Evolutionary conservation across 2,888 invertebrate species (phyloP).

Genomic region (Melinopterus prodromus): DNA sequence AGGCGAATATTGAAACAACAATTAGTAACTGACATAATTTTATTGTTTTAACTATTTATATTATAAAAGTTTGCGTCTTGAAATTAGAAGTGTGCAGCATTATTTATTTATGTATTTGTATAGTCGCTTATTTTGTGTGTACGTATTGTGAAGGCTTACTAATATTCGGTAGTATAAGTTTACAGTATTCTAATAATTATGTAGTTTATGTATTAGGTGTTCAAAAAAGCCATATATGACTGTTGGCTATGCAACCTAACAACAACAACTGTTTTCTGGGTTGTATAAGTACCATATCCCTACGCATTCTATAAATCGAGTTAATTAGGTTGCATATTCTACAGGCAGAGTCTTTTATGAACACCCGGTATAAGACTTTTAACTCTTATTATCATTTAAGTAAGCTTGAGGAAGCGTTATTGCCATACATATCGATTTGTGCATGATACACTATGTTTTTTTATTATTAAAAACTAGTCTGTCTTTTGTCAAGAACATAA

Average conservation of each 20-base stretch:
- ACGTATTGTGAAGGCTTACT: conserved; percentile 44
- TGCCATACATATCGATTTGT: conserved; percentile 38
- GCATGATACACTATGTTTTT: conserved; percentile 31
- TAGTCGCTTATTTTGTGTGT: conserved; percentile 31
- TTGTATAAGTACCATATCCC: neutral
- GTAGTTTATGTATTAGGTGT: neutral
- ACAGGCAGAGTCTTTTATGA: too few species aligned
- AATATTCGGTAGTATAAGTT: conserved; percentile 22
- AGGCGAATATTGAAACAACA: neutral
- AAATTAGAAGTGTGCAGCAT: conserved; percentile 32
- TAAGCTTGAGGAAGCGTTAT: conserved; percentile 37
- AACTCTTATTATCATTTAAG: conserved; percentile 28
- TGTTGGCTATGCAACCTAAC: neutral
- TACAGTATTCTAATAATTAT: neutral
- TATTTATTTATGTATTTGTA: conserved; percentile 18
- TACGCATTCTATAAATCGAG: conserved; percentile 28
- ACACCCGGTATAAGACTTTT: neutral
- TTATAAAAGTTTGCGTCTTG: conserved; percentile 36
- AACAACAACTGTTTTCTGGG: neutral
- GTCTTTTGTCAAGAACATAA: conserved; percentile 33
- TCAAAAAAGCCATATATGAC: neutral
- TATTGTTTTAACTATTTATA: conserved; percentile 33
- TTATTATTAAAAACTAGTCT: conserved; percentile 26
- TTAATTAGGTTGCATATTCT: neutral
- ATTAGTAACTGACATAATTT: neutral